Percentiles rank a stretch among this genome's conserved stretches.
Conservation (phyloP, 1,140 invertebrate genomes). For the Cydia strobilella region DNA sequence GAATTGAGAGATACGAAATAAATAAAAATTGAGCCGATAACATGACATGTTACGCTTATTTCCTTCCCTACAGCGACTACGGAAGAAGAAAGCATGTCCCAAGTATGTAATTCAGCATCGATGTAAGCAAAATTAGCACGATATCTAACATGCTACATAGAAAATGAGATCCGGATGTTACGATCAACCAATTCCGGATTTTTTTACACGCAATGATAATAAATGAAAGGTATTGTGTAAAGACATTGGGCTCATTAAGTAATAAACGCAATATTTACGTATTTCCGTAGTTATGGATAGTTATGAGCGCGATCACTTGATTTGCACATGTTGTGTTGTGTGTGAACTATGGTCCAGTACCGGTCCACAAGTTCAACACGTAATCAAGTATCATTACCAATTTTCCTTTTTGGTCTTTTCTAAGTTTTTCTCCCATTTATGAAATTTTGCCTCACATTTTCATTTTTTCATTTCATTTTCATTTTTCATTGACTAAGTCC, state of each 20-base stretch:
- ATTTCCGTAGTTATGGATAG: not conserved
- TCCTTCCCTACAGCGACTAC: not conserved
- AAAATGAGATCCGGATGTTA: conserved; percentile 10
- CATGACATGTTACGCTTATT: not conserved
- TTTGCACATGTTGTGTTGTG: not conserved
- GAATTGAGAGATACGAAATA: no score
- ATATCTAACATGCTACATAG: conserved; percentile 6
- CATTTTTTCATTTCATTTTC: no score
- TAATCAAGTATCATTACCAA: no score
- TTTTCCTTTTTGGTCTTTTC: no score
- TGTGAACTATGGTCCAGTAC: no score
- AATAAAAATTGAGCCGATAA: not conserved
- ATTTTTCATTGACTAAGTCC: no score
- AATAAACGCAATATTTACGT: conserved; percentile 7
- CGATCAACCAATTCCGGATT: not conserved
- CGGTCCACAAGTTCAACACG: no score
- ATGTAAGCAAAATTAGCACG: not conserved
- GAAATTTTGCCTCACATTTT: no score
- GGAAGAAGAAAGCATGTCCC: not conserved
- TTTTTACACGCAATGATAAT: conserved; percentile 27
- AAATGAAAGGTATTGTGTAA: not conserved
- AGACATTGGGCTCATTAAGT: not conserved
- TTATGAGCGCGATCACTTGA: not conserved
- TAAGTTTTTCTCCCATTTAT: no score
- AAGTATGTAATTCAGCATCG: conserved; percentile 1